phyloP scores from a whole-genome alignment of 1,140 invertebrate species.

The Drosophila azteca region DNA sequence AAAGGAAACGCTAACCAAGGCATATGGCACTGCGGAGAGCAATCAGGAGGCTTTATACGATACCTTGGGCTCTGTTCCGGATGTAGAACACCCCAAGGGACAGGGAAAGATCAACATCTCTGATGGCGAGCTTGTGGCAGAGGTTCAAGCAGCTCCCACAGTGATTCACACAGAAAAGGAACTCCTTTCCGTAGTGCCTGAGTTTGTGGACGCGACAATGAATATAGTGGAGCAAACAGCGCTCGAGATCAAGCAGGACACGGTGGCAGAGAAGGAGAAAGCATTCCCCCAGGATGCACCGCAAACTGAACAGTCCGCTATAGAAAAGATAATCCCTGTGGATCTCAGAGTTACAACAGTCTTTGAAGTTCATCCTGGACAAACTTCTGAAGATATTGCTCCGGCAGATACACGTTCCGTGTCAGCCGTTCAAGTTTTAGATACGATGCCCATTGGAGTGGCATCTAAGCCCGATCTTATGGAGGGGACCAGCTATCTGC shows the following conservation, averaged over 20 bases:
- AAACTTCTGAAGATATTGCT: constrained; percentile 23
- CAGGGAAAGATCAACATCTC: constrained; percentile 43
- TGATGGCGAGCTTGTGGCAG: constrained; percentile 80
- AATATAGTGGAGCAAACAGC: constrained; percentile 60
- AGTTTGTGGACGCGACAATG: constrained; percentile 37
- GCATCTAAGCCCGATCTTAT: constrained; percentile 28
- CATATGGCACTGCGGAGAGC: constrained; percentile 37
- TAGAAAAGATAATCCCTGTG: constrained; percentile 9
- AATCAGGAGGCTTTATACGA: constrained; percentile 48
- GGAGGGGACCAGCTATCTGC: constrained; percentile 16
- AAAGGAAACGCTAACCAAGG: constrained; percentile 30
- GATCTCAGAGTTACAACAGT: constrained; percentile 45
- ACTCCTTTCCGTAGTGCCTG: constrained; percentile 13
- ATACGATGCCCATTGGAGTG: constrained; percentile 50
- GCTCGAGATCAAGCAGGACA: constrained; percentile 49
- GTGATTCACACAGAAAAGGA: constrained; percentile 53
- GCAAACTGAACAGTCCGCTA: constrained; percentile 22
- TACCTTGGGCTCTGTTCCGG: constrained; percentile 12
- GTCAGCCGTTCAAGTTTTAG: constrained; percentile 26
- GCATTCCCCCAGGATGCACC: background rate
- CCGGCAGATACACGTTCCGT: constrained; percentile 10
- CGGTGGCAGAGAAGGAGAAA: constrained; percentile 46
- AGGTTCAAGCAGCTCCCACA: constrained; percentile 34
- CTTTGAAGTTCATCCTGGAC: constrained; percentile 44
- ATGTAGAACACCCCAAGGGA: background rate